Evolutionary conservation across 2,113 vertebrate genomes (phyloP), one percentile per base, ranked within the genome.

Genomic region (Mesoclemmys tuberculata): DNA sequence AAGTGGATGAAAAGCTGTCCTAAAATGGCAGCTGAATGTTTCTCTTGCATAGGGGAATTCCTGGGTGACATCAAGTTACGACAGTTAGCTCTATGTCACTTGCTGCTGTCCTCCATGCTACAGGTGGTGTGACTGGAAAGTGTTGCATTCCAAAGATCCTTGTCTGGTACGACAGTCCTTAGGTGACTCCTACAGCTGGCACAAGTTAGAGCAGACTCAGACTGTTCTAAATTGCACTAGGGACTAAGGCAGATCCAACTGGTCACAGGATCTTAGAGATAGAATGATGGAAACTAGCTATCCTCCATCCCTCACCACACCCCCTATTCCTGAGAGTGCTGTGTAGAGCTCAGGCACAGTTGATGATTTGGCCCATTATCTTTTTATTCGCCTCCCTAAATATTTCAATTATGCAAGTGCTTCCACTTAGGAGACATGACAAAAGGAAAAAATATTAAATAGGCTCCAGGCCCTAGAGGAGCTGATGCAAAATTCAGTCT

Each of bases 151-250:
- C 29, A 38, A 35, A 79, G 1, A 54, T 84, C 90, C 84, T 90
- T 55, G 68, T 16, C 11, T 31, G 27, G 27, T 5, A 61, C 10
- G 29, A 79, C 0, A 0, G 11, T 6, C 51, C 9, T 18, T 61
- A 55, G 79, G 10, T 68, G 90, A 52, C 9, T 10, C 2, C 85
- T 82, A 75, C 1, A 0, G 11, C 38, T 94, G 51, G 46, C 24
- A 89, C n/a, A 61, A 29, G 14, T 26, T 91, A 55, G 56, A 81
- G 27, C 29, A 61, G 12, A 27, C 5, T 31, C 5, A 35, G 14
- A 31, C 58, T 64, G 58, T 31, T 92, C 90, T 5, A 82, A 91
- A 92, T 52, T 84, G 8, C 29, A 87, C 56, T 31, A 6, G 71
- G 10, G 78, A 5, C 6, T 88, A 46, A 52, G 14, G 3, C 29